Base-by-base conservation (phyloP, 2,888 invertebrate species). In the Piscicola geometra region DNA sequence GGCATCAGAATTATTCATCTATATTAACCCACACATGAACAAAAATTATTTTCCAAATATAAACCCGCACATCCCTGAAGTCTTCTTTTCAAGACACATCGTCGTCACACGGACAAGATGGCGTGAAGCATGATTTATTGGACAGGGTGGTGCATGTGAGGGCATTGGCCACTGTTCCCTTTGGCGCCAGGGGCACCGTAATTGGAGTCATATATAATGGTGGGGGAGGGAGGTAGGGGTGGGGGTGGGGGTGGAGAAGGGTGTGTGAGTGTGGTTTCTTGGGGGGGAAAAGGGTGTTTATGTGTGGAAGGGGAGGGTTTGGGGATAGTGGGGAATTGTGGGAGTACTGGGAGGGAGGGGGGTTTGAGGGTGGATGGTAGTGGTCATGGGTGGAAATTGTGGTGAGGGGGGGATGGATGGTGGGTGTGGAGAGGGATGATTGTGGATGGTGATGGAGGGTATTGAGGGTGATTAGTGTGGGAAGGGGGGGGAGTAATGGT, bases 71-170 rank as follows among this genome's bases (percentile, higher is more conserved):
- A n/a, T 28, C n/a, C 64, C 30, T 28, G 25, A 64, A 64, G 21
- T 3, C 9, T 9, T 64, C n/a, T 5, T 64, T 64, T 2, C 47
- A 30, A 56, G 30, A 82, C 75, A 5, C 71, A 82, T 66, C 79
- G 84, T 18, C 92, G 93, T 0, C 93, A 93, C 85, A 86, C 89
- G 0, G 25, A 25, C 41, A 70, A 9, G 52, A 71, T 15, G 87
- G 86, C 12, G 89, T 90, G 0, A 88, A 88, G 74, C 91, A 89
- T 86, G 83, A 87, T 78, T 83, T 97, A 77, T 90, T 92, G 82
- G 96, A 98, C 86, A 89, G 97, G 72, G 90, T 98, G 68, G 90
- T 95, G 2, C 90, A 91, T 82, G 90, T 91, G 0, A 88, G 91
- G 41, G 89, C 89, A 47, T 89, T 90, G 73, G 91, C 90, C 82